Percentiles rank a stretch among this genome's conserved stretches.
Conservation (phyloP, 2,797 vertebrate species). For the Lycodopsis pacificus region DNA sequence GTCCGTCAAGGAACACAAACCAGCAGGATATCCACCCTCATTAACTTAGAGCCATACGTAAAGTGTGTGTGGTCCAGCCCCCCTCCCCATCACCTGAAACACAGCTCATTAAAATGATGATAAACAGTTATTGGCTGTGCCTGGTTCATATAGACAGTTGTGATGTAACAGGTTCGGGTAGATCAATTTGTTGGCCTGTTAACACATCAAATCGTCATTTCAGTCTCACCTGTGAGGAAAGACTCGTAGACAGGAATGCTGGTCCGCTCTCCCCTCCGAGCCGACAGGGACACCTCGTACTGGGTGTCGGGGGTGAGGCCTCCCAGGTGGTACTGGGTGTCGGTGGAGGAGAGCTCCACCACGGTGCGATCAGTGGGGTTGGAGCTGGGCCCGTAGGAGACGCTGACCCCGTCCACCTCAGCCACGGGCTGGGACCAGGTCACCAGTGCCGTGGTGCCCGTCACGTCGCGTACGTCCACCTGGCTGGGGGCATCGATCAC, state of each 20-base stretch:
- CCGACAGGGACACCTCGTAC: slow-evolving; percentile 91
- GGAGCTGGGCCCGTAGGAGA: slow-evolving; percentile 89
- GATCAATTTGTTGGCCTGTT: not conserved
- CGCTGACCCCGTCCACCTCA: slow-evolving; percentile 87
- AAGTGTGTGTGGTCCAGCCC: slow-evolving; percentile 50
- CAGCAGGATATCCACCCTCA: slow-evolving; percentile 35
- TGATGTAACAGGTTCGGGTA: not conserved
- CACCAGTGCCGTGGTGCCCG: slow-evolving; percentile 92
- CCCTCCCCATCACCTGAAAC: slow-evolving; percentile 1
- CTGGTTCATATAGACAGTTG: slow-evolving; percentile 5
- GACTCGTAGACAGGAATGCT: slow-evolving; percentile 88
- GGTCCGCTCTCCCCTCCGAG: slow-evolving; percentile 85
- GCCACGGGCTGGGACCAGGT: slow-evolving; percentile 95
- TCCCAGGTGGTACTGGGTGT: slow-evolving; percentile 92
- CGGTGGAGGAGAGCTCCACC: slow-evolving; percentile 88
- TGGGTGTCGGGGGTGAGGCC: slow-evolving; percentile 91
- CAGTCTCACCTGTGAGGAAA: slow-evolving; percentile 91
- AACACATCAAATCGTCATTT: not conserved
- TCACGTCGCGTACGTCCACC: slow-evolving; percentile 92
- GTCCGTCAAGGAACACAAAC: not conserved
- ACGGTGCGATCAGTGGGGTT: slow-evolving; percentile 85
- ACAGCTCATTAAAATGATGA: slow-evolving; percentile 30
- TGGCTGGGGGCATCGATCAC: slow-evolving; percentile 94
- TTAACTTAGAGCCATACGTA: slow-evolving; percentile 39
- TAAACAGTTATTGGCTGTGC: slow-evolving; percentile 7